Evolutionary conservation across 1,140 invertebrate species (phyloP).

Genomic region (Probaryconus sp.): DNA sequence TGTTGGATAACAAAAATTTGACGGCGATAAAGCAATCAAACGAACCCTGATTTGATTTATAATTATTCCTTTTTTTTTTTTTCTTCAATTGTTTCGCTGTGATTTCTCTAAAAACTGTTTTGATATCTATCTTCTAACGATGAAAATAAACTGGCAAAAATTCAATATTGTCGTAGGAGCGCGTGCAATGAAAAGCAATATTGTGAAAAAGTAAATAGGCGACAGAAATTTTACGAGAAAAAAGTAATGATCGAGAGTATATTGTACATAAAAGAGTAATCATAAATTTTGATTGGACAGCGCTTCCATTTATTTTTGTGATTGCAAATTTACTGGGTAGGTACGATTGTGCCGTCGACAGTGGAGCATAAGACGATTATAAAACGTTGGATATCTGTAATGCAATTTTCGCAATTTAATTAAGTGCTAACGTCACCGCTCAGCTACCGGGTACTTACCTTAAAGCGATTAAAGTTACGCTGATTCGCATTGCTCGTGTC

Average conservation of each 20-base stretch:
- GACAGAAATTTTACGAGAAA: background rate
- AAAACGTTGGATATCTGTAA: conserved; percentile 58
- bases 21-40: too few species aligned
- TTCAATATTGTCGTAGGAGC: too few species aligned
- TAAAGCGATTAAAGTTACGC: conserved; percentile 59
- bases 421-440: conserved; percentile 57
- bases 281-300: conserved; percentile 48
- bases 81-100: too few species aligned
- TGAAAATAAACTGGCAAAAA: too few species aligned
- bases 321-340: conserved; percentile 30
- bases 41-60: too few species aligned
- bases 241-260: conserved; percentile 10
- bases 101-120: too few species aligned
- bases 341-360: conserved; percentile 31
- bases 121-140: too few species aligned
- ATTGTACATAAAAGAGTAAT: conserved; percentile 42
- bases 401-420: conserved; percentile 63
- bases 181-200: too few species aligned
- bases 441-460: conserved; percentile 46
- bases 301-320: conserved; percentile 51
- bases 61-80: too few species aligned
- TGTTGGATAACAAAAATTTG: too few species aligned
- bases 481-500: conserved; percentile 42
- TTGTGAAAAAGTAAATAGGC: conserved; percentile 15
- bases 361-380: conserved; percentile 54